A percentile compares a stretch with the other conserved stretches of the same genome.
phyloP scores from a whole-genome alignment of 2,797 vertebrate genomes.

The Sebastes itinus region DNA sequence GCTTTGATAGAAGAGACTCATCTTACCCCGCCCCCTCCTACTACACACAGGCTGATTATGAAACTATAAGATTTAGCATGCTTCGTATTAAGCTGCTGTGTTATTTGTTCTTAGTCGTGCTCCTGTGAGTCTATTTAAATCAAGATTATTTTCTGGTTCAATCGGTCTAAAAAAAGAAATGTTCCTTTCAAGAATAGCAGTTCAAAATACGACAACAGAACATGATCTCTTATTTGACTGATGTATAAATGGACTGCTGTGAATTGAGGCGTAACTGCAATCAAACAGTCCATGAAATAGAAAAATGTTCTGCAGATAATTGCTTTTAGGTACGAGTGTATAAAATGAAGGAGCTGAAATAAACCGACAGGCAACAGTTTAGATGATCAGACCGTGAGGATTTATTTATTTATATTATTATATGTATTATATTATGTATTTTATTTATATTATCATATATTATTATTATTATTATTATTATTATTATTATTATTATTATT shows the following conservation, averaged over 20 bases:
- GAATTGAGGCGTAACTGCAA: conserved; percentile 25
- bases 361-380: conserved; percentile 7
- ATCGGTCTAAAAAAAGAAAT: conserved; percentile 62
- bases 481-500: too few relatives aligned
- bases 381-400: not conserved
- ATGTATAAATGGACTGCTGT: conserved; percentile 24
- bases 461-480: too few relatives aligned
- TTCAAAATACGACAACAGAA: conserved; percentile 11
- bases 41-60: conserved; percentile 35
- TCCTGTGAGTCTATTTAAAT: conserved; percentile 66
- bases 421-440: not conserved
- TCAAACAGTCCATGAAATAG: conserved; percentile 17
- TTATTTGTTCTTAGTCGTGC: conserved; percentile 46
- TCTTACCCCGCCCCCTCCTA: not conserved
- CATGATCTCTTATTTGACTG: conserved; percentile 27
- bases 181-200: conserved; percentile 51
- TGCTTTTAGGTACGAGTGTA: conserved; percentile 25
- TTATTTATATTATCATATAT: not conserved
- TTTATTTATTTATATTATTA: not conserved
- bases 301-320: conserved; percentile 19
- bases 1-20: conserved; percentile 34
- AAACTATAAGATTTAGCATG: conserved; percentile 50
- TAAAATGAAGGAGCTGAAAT: conserved; percentile 27
- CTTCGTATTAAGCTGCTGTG: conserved; percentile 38
- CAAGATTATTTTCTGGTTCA: conserved; percentile 59